Evolutionary conservation across 2,113 vertebrate species (phyloP).

Genomic region (Syrrhaptes paradoxus): DNA sequence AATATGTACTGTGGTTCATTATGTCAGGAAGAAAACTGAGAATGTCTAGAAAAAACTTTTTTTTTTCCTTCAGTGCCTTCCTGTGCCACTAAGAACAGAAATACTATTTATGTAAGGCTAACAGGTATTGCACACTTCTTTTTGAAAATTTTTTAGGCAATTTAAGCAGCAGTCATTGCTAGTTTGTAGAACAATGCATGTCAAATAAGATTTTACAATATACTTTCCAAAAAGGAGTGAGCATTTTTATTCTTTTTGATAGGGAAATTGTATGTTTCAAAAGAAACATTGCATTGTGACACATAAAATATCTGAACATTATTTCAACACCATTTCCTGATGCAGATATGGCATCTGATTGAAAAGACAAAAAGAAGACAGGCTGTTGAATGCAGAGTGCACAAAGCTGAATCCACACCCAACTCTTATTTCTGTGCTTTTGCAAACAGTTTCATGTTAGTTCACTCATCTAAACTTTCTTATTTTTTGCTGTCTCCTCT

Average conservation of each 20-base stretch:
- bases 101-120: neutral
- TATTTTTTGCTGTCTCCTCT: neutral
- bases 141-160: neutral
- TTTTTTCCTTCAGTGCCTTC: neutral
- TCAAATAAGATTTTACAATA: neutral
- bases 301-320: neutral
- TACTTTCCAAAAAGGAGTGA: neutral
- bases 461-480: neutral
- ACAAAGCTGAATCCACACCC: neutral
- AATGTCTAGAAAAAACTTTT: neutral
- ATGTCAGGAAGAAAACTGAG: neutral
- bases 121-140: neutral
- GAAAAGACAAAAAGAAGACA: neutral
- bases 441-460: neutral
- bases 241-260: neutral
- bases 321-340: neutral
- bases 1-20: neutral
- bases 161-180: neutral
- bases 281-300: neutral
- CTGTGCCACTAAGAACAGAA: neutral
- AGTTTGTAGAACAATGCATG: neutral
- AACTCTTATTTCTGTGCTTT: neutral
- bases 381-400: neutral
- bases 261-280: neutral
- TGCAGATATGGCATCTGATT: neutral